Evolutionary conservation across 2,113 vertebrate genomes (phyloP), one percentile per base, ranked within the genome.

Genomic region (Protobothrops flavoviridis): DNA sequence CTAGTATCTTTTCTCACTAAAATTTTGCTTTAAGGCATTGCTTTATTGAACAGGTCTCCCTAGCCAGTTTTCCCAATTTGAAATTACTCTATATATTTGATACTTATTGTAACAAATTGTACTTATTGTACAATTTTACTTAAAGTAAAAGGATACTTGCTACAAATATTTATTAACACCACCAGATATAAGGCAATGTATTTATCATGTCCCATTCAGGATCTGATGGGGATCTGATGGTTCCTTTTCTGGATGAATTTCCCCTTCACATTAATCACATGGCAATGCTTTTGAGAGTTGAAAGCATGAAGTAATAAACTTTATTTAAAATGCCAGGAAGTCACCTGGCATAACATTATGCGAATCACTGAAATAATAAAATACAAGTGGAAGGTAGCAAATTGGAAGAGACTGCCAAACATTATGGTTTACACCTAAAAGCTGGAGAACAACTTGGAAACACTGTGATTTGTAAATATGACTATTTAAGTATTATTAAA

Each of bases 21-120:
- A 29, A 64, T 1, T 12, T 61, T 64, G 59, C 26, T 64, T 61
- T 11, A 53, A 53, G 52, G 29, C 55, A 85, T 61, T 61, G 59
- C 26, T 64, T 64, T 92, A 95, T 57, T 2, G 93, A 91, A 85
- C 0, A 53, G 61, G 64, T 61, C 45, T 74, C 4, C 93, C 33
- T 17, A 29, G 48, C 88, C 56, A 85, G 39, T 92, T n/a, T 92
- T 11, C 15, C 43, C n/a, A 8, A 95, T 88, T 0, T 94, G 85
- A 94, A 93, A 93, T 93, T 0, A 69, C 74, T 74, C 86, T 50
- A 81, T 81, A 39, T 90, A 69, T 8, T 81, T 87, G 21, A 89
- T 53, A 81, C 81, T 24, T 29, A 17, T 93, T 5, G 24, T 45
- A 45, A 45, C 45, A 45, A 45, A 45, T 45, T 45, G 4, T 45